A percentile compares a stretch with the other conserved stretches of the same genome.
phyloP scores from a whole-genome alignment of 1,140 invertebrate species.

The honey bee (Apis mellifera) region Amel_HAv3.1 CM009931.2:23807501-23808000 shows the following conservation, averaged over 20 bases:
- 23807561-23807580: neutral
- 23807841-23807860: neutral
- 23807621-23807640: neutral
- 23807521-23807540: constrained; percentile 22
- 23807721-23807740: constrained; percentile 62
- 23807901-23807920: constrained; percentile 72
- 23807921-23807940: constrained; percentile 71
- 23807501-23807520: constrained; percentile 24
- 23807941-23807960: constrained; percentile 73
- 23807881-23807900: neutral
- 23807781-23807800: constrained; percentile 65
- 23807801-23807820: constrained; percentile 70
- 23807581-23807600: neutral
- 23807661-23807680: constrained; percentile 1
- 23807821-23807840: constrained; percentile 75
- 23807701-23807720: constrained; percentile 25
- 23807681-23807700: neutral
- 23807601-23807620: neutral
- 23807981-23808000: constrained; percentile 73
- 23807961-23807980: constrained; percentile 75
- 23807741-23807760: constrained; percentile 39
- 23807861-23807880: neutral
- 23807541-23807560: constrained; percentile 43
- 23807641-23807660: too few species aligned
- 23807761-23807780: constrained; percentile 44